A percentile compares a stretch with the other conserved stretches of the same genome.
Conservation (phyloP, 2,797 vertebrate genomes). For the Mus minutoides region DNA sequence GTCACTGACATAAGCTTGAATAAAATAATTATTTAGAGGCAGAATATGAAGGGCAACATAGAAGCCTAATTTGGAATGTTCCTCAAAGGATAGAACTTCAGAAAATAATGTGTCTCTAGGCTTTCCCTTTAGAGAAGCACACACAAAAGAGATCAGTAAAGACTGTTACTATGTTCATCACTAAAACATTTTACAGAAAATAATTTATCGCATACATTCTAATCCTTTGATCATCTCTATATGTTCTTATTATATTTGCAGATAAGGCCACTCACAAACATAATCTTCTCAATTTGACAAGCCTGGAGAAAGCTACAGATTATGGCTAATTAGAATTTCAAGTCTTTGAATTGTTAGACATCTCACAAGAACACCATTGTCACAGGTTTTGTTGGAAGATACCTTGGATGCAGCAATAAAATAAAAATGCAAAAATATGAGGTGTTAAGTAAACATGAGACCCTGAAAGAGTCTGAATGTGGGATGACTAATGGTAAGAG, state of each 20-base stretch:
- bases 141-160: constrained; percentile 47
- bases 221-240: constrained; percentile 40
- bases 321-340: constrained; percentile 17
- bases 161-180: constrained; percentile 23
- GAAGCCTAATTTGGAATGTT: constrained; percentile 40
- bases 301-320: not conserved
- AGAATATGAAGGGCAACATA: not conserved
- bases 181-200: constrained; percentile 48
- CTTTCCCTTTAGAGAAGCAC: constrained; percentile 42
- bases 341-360: constrained; percentile 9
- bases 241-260: constrained; percentile 27
- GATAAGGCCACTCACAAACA: constrained; percentile 11
- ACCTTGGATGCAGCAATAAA: not conserved
- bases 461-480: not conserved
- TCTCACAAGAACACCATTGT: not conserved
- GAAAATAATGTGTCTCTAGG: not conserved
- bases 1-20: constrained; percentile 54
- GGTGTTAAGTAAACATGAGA: not conserved
- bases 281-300: constrained; percentile 29
- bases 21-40: constrained; percentile 24
- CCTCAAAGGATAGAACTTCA: not conserved
- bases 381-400: not conserved
- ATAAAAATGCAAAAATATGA: not conserved
- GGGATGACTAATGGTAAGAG: not conserved
- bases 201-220: constrained; percentile 28